phyloP scores from a whole-genome alignment of 2,888 invertebrate genomes.

The Sminthurinus aureus region DNA sequence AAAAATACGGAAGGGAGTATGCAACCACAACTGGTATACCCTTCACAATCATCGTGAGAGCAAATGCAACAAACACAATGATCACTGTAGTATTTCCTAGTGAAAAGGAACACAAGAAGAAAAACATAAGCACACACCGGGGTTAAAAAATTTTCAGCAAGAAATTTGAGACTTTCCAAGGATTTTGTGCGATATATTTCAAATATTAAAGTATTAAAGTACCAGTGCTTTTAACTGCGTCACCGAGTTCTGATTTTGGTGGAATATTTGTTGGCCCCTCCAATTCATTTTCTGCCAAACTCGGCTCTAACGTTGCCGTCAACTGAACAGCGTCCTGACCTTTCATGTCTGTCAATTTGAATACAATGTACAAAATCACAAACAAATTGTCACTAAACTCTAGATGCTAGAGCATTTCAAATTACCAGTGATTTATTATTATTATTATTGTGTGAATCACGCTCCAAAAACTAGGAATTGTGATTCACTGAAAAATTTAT shows the following conservation, averaged over 20 bases:
- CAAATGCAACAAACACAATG: conserved; percentile 3
- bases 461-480: background rate
- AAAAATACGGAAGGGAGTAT: conserved; percentile 13
- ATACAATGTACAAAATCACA: background rate
- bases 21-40: conserved; percentile 24
- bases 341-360: background rate
- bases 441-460: background rate
- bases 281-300: background rate
- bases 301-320: background rate
- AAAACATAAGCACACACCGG: background rate
- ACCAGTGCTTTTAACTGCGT: background rate
- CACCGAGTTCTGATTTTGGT: background rate
- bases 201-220: background rate
- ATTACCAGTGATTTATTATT: background rate
- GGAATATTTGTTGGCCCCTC: background rate
- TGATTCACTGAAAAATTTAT: background rate
- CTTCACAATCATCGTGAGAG: conserved; percentile 35
- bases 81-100: conserved; percentile 26
- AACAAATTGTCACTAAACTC: background rate
- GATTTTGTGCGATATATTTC: no score
- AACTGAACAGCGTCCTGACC: background rate
- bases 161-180: background rate
- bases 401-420: background rate
- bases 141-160: background rate
- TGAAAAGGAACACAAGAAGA: background rate